Base-by-base conservation (phyloP, 2,888 invertebrate genomes). In the Alloplasta piceator region DNA sequence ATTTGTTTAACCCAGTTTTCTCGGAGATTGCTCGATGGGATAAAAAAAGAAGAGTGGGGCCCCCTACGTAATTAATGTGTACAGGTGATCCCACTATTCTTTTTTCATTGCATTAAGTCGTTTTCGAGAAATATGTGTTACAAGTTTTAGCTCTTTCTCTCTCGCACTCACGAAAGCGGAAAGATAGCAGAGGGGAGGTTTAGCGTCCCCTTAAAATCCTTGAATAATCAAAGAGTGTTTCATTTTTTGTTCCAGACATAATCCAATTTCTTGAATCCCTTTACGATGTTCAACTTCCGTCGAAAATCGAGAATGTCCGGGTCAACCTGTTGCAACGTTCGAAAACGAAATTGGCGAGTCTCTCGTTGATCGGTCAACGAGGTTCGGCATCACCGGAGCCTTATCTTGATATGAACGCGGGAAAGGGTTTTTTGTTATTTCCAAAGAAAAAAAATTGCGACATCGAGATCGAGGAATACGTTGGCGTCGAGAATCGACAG, bases 401-500 rank as follows among this genome's bases (percentile, higher is more conserved):
- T 2, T 92, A 92, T 52, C 83, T 92, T 41, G 87, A 90, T 55
- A 92, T 92, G 92, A 90, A 85, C 50, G 89, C 88, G 0, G 87
- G 88, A 12, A 84, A 86, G 39, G 80, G 88, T 6, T 48, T 86
- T 5, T 52, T 76, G 10, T 61, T 85, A 12, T 76, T 75, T 73
- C 58, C 43, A 82, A 87, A 38, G 10, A 76, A 6, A 76, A 86
- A 48, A 86, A 89, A 55, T 86, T 87, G 76, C 26, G 66, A 77
- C 5, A 58, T 56, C 50, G 82, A 82, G 36, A 76, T 82, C 26
- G 85, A 85, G 60, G 86, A 86, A 52, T 86, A 86, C 61, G 85
- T 86, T 7, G 85, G 82, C 14, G 74, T 85, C n/a, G 86, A 86
- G 6, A 82, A 85, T 55, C 72, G 46, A 10, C 14, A 48, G 0